Conservation (phyloP, 2,797 vertebrate genomes). For the Aeoliscus strigatus region DNA sequence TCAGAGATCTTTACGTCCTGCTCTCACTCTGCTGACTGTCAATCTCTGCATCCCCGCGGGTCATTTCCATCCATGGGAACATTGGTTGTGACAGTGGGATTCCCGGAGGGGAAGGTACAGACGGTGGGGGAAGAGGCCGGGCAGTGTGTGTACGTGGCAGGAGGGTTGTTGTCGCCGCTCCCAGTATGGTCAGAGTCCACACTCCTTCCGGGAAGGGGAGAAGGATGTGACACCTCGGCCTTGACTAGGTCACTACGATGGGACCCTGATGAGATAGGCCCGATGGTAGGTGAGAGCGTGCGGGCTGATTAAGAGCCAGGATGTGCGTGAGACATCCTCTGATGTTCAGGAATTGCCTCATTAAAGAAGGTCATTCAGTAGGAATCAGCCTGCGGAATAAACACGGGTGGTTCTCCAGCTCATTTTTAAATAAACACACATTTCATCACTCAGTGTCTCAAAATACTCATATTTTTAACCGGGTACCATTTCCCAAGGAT, state of each 20-base stretch:
- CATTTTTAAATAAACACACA: constrained; percentile 65
- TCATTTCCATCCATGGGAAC: constrained; percentile 68
- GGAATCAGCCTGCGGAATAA: constrained; percentile 65
- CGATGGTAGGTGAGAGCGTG: constrained; percentile 49
- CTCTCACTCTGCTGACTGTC: constrained; percentile 61
- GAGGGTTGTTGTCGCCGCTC: neutral
- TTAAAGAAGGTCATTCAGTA: constrained; percentile 64
- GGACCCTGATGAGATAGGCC: constrained; percentile 44
- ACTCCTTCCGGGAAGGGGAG: constrained; percentile 17
- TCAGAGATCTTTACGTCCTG: constrained; percentile 57
- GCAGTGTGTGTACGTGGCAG: no score
- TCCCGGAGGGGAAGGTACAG: constrained; percentile 30
- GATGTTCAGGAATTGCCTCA: constrained; percentile 73
- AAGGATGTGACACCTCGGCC: constrained; percentile 46
- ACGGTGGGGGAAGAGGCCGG: no score
- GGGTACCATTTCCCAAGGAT: constrained; percentile 24
- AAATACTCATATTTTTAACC: constrained; percentile 34
- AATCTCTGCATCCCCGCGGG: constrained; percentile 52
- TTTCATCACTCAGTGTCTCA: constrained; percentile 45
- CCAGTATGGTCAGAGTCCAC: neutral
- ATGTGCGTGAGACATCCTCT: constrained; percentile 72
- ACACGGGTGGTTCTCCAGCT: constrained; percentile 55
- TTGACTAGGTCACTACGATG: constrained; percentile 23
- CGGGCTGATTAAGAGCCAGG: constrained; percentile 67
- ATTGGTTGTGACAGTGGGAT: constrained; percentile 45